phyloP scores from a whole-genome alignment of 2,113 vertebrate genomes.

The Grammatotria lemairii region DNA sequence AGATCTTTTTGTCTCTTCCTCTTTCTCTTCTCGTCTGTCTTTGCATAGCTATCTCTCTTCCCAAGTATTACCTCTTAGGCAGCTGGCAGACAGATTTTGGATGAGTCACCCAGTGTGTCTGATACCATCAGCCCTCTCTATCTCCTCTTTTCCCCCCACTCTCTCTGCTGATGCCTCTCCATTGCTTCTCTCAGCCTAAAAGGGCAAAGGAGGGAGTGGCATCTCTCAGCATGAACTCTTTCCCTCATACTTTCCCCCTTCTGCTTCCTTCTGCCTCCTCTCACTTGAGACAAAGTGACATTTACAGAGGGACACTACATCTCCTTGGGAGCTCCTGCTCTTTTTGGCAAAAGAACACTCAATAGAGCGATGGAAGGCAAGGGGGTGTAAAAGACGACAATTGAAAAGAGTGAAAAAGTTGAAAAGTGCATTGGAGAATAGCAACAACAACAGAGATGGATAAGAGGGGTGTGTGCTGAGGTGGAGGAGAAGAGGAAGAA shows the following conservation, averaged over 20 bases:
- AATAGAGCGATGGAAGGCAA: neutral
- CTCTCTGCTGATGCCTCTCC: neutral
- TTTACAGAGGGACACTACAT: conserved; percentile 42
- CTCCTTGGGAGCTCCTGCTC: conserved; percentile 24
- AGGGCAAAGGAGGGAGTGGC: conserved; percentile 43
- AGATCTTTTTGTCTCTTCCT: conserved; percentile 29
- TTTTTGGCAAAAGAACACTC: conserved; percentile 17
- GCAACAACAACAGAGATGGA: neutral
- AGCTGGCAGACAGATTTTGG: conserved; percentile 43
- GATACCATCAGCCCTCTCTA: conserved; percentile 25
- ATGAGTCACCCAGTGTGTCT: conserved; percentile 54
- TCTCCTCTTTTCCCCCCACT: neutral
- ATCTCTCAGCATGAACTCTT: conserved; percentile 34
- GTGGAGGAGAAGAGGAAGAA: neutral
- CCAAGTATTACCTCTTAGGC: conserved; percentile 39
- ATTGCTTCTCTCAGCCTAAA: conserved; percentile 24
- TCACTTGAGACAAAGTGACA: conserved; percentile 57
- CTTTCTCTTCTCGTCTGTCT: neutral
- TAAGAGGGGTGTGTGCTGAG: neutral
- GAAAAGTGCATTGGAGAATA: neutral
- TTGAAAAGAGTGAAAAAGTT: conserved; percentile 2
- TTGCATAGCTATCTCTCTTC: conserved; percentile 20
- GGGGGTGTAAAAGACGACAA: neutral
- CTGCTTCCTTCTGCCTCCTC: neutral
- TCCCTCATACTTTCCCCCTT: neutral